These are phyloP conservation scores for Gopherus evgoodei DNA, from an alignment of 2,113 vertebrate species.

Conservation along the genomic window DNA sequence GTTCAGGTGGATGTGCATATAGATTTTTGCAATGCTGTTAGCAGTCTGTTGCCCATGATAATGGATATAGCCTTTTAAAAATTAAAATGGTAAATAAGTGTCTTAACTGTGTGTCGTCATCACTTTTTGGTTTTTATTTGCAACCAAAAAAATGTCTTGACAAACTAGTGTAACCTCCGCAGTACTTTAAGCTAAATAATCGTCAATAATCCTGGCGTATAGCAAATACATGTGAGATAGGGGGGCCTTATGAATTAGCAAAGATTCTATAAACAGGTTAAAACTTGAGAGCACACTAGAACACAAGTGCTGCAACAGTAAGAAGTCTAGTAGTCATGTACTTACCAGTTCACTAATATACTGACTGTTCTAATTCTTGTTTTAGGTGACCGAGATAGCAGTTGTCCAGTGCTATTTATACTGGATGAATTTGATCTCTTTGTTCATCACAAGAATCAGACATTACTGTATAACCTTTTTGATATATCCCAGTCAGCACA, in stretches of 20 bases:
- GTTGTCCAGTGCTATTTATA: conserved; percentile 91
- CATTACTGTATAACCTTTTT: conserved; percentile 96
- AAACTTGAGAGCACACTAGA: accelerated
- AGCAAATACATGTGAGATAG: accelerated
- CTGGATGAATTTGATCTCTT: conserved; percentile 98
- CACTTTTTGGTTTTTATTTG: not conserved
- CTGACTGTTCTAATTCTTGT: not conserved
- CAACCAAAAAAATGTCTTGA: not conserved
- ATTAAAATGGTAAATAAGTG: not conserved
- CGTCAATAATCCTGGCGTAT: not conserved
- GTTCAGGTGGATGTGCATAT: not conserved
- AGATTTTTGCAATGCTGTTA: not conserved
- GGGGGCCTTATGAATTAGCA: not conserved
- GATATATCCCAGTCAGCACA: conserved; percentile 96
- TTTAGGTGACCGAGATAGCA: conserved; percentile 88
- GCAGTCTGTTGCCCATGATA: not conserved
- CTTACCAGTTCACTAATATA: not conserved
- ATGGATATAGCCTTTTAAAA: not conserved
- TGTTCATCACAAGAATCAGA: conserved; percentile 97
- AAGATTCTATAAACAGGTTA: accelerated
- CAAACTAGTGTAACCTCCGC: not conserved
- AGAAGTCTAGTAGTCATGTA: not conserved
- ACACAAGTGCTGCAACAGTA: not conserved
- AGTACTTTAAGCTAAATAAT: not conserved
- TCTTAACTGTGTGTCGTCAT: not conserved